Conservation (phyloP, 1,140 invertebrate species). For the Andricus grossulariae region DNA sequence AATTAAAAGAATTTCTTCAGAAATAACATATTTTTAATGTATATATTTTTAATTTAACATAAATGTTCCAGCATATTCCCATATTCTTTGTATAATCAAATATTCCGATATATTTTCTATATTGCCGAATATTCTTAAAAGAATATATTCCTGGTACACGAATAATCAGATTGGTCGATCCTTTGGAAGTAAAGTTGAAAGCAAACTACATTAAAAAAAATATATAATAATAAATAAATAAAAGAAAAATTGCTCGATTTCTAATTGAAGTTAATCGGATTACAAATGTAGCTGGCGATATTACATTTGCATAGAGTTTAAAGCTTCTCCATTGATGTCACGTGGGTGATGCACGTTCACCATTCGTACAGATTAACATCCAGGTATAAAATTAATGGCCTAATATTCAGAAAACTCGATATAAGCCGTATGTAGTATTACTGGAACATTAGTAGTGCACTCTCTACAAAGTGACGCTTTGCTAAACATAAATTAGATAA, state of each 20-base stretch:
- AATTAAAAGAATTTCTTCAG: too few species aligned
- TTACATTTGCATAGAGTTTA: background rate
- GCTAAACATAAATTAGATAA: conserved; percentile 31
- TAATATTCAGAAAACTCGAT: conserved; percentile 15
- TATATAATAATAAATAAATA: too few species aligned
- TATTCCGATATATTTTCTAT: too few species aligned
- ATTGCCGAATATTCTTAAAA: too few species aligned
- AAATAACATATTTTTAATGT: too few species aligned
- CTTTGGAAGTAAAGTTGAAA: too few species aligned
- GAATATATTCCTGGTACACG: too few species aligned
- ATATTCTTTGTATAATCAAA: too few species aligned
- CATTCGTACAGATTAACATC: conserved; percentile 18
- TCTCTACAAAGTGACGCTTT: conserved; percentile 5
- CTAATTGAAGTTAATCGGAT: background rate
- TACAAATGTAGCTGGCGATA: background rate
- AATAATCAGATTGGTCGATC: too few species aligned
- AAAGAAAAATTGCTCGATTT: background rate
- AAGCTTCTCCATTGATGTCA: conserved; percentile 6
- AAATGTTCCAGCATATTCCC: too few species aligned
- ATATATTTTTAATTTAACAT: too few species aligned
- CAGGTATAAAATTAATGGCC: background rate
- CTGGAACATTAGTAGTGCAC: conserved; percentile 1
- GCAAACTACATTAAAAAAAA: too few species aligned
- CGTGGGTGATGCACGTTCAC: background rate
- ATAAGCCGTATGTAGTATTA: conserved; percentile 17